Conservation (phyloP, 2,113 vertebrate genomes). For the Alectura lathami region DNA sequence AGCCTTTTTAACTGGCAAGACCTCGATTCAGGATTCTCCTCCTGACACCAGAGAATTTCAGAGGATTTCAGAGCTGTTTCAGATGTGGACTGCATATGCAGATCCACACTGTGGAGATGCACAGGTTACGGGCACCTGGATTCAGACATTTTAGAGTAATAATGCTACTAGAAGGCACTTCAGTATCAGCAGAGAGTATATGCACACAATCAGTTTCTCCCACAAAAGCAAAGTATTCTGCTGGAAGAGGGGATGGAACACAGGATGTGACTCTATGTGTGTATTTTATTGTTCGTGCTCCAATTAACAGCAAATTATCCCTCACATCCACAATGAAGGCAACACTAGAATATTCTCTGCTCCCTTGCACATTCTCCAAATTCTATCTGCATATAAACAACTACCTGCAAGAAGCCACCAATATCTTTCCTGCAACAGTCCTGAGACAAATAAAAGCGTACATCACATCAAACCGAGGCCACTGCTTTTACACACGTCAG, state of each 20-base stretch:
- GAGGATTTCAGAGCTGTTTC: neutral
- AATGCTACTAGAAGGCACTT: neutral
- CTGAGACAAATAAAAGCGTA: neutral
- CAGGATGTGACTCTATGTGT: fast-evolving
- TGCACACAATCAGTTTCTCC: neutral
- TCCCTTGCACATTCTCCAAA: neutral
- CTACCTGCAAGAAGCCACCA: neutral
- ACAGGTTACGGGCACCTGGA: neutral
- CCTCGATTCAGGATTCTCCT: neutral
- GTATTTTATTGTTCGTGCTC: neutral
- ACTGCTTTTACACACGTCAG: neutral
- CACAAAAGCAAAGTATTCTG: neutral
- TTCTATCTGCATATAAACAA: neutral
- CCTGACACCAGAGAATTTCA: neutral
- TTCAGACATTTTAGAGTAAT: neutral
- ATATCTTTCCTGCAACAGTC: neutral
- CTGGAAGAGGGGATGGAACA: neutral
- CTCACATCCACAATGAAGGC: neutral
- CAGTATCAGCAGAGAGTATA: neutral
- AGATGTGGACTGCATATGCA: fast-evolving
- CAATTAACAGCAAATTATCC: neutral
- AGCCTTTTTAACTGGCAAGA: neutral
- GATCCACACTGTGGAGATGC: neutral
- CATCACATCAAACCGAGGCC: neutral
- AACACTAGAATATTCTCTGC: neutral